Evolutionary conservation across 2,113 vertebrate species (phyloP).

Genomic region (Ailurus styani): DNA sequence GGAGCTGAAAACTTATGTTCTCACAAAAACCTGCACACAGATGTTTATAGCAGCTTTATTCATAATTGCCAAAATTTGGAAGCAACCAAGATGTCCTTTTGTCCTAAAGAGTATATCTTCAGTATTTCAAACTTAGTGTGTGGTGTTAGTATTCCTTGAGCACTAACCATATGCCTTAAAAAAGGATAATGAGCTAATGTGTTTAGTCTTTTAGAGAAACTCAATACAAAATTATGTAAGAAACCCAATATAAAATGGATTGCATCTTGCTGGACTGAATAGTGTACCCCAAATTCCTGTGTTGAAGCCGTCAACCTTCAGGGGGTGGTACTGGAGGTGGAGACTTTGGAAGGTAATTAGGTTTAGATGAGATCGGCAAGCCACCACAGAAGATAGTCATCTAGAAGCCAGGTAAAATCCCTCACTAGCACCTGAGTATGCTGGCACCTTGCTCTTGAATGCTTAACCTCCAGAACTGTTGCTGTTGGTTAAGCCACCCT

Average conservation of each 20-base stretch:
- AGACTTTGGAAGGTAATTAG: not conserved
- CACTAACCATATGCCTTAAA: not conserved
- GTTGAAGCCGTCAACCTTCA: not conserved
- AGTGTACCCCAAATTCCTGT: not conserved
- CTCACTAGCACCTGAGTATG: not conserved
- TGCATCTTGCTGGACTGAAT: not conserved
- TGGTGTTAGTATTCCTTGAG: not conserved
- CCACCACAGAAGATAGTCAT: not conserved
- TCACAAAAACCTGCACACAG: not conserved
- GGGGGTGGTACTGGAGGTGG: not conserved
- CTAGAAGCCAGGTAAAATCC: not conserved
- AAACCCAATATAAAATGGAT: not conserved
- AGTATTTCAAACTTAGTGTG: slow-evolving; percentile 10
- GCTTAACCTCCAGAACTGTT: not conserved
- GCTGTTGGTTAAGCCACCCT: not conserved
- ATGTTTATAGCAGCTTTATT: not conserved
- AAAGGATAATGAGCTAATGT: not conserved
- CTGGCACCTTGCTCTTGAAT: not conserved
- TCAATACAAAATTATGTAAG: not conserved
- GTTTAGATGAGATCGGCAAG: not conserved
- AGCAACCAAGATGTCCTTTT: not conserved
- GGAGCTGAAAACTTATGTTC: not conserved
- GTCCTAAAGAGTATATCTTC: not conserved
- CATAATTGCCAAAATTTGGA: not conserved
- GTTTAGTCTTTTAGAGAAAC: not conserved